Base-by-base conservation (phyloP, 2,797 vertebrate genomes). In the Hoplostethus atlanticus region DNA sequence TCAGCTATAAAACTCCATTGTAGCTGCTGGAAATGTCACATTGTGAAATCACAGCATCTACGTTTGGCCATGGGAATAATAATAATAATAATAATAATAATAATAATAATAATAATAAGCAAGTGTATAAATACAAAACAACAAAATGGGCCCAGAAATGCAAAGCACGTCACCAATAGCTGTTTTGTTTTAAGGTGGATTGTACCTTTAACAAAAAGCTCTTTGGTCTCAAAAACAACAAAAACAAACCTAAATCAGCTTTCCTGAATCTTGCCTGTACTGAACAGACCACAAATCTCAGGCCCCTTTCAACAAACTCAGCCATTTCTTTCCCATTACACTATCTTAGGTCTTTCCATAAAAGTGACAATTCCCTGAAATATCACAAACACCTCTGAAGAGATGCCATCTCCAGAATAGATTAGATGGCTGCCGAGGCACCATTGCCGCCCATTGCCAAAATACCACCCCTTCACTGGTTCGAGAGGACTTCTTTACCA, bases 401-500 rank as follows among this genome's bases (percentile, higher is more conserved):
- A 77, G 83, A 80, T 58, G 79, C 81, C 84, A 77, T 90, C 80
- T 89, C 86, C 80, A 53, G 76, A 71, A 76, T 70, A 54, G 73
- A 88, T 90, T 73, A 86, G 92, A 90, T 61, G 64, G 75, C 83
- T 82, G 79, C 77, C 70, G 0, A 50, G 71, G 77, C 80, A 77
- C 81, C 73, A 21, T 77, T 36, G 80, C 73, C 28, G 75, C 83
- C 85, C 63, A 65, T 76, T 86, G 79, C 80, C 81, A 84, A 87
- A 91, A 74, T 83, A 87, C 79, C 77, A 64, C 71, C 84, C 73
- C 79, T 80, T 66, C 74, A 58, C 82, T 62, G 74, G 59, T 84
- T 88, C 77, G 79, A 87, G 86, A 87, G 73, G 79, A 81, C 79
- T 78, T 59, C 79, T 88, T 84, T 88, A 76, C 79, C 71, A 88